A percentile compares a stretch with the other conserved stretches of the same genome.
Conservation (phyloP, 2,888 invertebrate genomes). For the Diogma glabrata region DNA sequence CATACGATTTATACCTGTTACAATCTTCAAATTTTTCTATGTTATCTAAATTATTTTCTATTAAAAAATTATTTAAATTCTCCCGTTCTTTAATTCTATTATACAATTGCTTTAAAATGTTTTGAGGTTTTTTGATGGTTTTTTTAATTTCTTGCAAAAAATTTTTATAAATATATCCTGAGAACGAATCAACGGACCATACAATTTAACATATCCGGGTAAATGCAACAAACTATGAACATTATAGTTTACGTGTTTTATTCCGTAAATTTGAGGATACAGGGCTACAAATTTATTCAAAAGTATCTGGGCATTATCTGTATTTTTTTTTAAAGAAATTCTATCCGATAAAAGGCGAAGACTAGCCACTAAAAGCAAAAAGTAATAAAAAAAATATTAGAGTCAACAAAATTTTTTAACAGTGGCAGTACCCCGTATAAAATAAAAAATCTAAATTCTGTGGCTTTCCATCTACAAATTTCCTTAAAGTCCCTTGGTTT, state of each 20-base stretch:
- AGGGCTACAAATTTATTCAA: background rate
- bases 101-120: background rate
- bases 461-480: constrained; percentile 6
- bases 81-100: background rate
- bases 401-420: background rate
- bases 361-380: background rate
- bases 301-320: background rate
- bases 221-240: constrained; percentile 3
- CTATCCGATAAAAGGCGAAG: background rate
- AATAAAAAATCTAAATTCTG: constrained; percentile 7
- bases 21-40: background rate
- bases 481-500: background rate
- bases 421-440: background rate
- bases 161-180: constrained; percentile 1
- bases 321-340: background rate
- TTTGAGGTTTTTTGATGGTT: background rate
- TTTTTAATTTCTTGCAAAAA: background rate
- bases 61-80: background rate
- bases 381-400: background rate
- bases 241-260: background rate
- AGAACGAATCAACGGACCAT: constrained; percentile 5
- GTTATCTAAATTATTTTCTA: too few relatives aligned
- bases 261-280: background rate
- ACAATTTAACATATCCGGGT: background rate
- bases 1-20: background rate